Evolutionary conservation across 2,113 vertebrate genomes (phyloP).

Genomic region (Oophaga pumilio): DNA sequence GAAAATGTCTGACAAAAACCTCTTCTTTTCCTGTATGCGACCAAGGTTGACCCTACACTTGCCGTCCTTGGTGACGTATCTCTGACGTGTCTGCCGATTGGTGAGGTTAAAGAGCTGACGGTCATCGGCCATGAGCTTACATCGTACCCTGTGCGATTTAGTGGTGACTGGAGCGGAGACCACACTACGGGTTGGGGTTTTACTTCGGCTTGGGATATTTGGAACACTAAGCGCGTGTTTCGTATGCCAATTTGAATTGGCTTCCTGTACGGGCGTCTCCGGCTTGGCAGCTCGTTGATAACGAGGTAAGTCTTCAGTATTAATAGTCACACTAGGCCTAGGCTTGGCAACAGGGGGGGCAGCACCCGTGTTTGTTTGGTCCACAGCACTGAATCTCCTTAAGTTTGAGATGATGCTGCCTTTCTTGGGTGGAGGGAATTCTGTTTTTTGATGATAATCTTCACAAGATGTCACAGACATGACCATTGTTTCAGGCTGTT

Average conservation of each 20-base stretch:
- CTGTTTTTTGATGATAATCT: slow-evolving; percentile 3
- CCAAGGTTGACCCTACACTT: slow-evolving; percentile 83
- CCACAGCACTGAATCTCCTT: slow-evolving; percentile 48
- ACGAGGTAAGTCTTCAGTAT: slow-evolving; percentile 55
- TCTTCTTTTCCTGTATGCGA: slow-evolving; percentile 77
- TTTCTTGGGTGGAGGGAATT: slow-evolving; percentile 57
- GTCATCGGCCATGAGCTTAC: slow-evolving; percentile 75
- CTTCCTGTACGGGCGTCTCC: slow-evolving; percentile 7
- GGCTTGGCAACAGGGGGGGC: slow-evolving; percentile 34
- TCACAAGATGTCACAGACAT: background rate
- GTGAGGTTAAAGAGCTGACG: slow-evolving; percentile 60
- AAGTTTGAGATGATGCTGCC: slow-evolving; percentile 59
- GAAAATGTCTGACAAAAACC: slow-evolving; percentile 82
- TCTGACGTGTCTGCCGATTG: slow-evolving; percentile 71
- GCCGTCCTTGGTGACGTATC: slow-evolving; percentile 81
- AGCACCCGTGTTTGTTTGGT: background rate
- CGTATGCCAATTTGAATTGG: background rate
- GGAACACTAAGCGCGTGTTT: slow-evolving; percentile 57
- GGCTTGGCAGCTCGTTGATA: slow-evolving; percentile 45
- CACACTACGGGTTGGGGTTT: slow-evolving; percentile 43
- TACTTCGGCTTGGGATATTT: slow-evolving; percentile 56
- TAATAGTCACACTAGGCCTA: slow-evolving; percentile 56
- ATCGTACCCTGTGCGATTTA: slow-evolving; percentile 68
- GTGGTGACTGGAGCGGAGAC: background rate
- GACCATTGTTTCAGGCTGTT: slow-evolving; percentile 59